Evolutionary conservation across 2,888 invertebrate species (phyloP).

Genomic region (Troides helena): DNA sequence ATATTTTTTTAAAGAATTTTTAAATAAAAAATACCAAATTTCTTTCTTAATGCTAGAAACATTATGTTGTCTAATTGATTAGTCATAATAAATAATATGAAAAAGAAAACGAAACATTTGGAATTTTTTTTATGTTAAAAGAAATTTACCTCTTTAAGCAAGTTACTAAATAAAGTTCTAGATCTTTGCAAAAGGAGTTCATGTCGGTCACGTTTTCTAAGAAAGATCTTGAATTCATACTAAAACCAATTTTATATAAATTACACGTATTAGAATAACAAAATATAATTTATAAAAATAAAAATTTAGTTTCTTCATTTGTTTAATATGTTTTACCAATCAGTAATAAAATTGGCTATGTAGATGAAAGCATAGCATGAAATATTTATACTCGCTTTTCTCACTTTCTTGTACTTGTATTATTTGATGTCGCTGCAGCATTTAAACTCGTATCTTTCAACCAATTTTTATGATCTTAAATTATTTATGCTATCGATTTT

Average conservation of each 20-base stretch:
- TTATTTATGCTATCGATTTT: no score
- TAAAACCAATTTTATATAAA: slow-evolving; percentile 38
- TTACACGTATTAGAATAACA: background rate
- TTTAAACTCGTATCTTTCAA: background rate
- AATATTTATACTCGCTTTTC: no score
- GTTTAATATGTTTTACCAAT: no score
- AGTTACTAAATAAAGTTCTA: slow-evolving; percentile 67
- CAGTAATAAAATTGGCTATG: no score
- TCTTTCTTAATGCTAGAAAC: no score
- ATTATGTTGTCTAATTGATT: background rate
- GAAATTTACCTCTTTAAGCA: slow-evolving; percentile 62
- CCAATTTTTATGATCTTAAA: no score
- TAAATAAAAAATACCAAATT: no score
- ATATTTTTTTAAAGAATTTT: no score
- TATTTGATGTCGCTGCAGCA: background rate
- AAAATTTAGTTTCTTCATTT: background rate
- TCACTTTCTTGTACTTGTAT: no score
- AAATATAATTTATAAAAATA: background rate
- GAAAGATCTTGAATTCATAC: slow-evolving; percentile 69
- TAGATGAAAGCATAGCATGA: no score
- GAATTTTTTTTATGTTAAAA: background rate
- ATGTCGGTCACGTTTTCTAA: slow-evolving; percentile 66
- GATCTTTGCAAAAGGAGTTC: slow-evolving; percentile 70
- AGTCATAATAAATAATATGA: background rate
- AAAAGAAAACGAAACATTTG: background rate